phyloP scores from a whole-genome alignment of 2,113 vertebrate genomes.

The Arothron firmamentum region DNA sequence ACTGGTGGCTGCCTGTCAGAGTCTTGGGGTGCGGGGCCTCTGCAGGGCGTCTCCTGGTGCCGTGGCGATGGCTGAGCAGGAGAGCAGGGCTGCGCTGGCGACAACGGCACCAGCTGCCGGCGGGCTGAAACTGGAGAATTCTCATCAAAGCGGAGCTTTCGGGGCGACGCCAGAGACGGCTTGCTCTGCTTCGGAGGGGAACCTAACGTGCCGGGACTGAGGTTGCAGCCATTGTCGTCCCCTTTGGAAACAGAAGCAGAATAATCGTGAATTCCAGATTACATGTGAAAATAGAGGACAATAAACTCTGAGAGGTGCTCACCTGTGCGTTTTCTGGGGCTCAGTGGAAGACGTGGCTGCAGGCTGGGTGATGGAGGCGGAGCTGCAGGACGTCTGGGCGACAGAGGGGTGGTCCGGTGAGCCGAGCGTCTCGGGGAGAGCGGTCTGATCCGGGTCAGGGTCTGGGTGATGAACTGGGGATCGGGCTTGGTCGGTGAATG shows the following conservation, averaged over 20 bases:
- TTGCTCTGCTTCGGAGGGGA: slow-evolving; percentile 85
- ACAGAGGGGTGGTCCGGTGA: neutral
- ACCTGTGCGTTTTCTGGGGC: slow-evolving; percentile 91
- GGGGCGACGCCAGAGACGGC: slow-evolving; percentile 47
- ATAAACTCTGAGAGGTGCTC: slow-evolving; percentile 15
- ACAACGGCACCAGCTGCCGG: neutral
- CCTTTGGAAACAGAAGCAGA: slow-evolving; percentile 59
- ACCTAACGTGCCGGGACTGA: slow-evolving; percentile 60
- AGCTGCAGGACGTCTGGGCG: neutral
- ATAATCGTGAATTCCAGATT: neutral
- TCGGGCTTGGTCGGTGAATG: neutral
- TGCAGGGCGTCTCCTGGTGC: slow-evolving; percentile 58
- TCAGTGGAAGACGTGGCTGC: slow-evolving; percentile 75
- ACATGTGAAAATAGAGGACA: neutral
- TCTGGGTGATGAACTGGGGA: fast-evolving
- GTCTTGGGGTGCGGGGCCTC: slow-evolving; percentile 1
- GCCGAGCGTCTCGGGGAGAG: neutral
- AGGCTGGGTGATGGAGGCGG: slow-evolving; percentile 6
- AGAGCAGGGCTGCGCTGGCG: neutral
- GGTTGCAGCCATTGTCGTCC: slow-evolving; percentile 88
- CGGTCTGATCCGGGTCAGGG: neutral
- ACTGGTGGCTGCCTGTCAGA: slow-evolving; percentile 29
- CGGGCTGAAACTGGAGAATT: slow-evolving; percentile 34
- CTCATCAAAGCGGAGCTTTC: slow-evolving; percentile 78
- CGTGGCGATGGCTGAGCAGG: slow-evolving; percentile 14